Conservation (phyloP, 2,113 vertebrate species). For the Sturnus vulgaris region DNA sequence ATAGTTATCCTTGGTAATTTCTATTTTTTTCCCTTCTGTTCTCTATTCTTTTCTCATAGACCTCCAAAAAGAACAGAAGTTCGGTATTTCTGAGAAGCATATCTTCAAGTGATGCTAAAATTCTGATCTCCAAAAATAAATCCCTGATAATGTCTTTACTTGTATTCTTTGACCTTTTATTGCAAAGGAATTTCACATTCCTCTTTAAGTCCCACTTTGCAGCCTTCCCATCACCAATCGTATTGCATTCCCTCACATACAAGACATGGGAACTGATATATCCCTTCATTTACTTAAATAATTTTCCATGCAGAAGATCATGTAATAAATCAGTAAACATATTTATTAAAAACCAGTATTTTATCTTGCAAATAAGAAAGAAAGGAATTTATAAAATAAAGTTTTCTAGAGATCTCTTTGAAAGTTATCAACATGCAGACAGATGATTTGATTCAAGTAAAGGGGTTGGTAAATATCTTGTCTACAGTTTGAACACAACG, state of each 20-base stretch:
- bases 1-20: not conserved
- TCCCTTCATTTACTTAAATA: not conserved
- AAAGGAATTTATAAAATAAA: not conserved
- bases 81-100: not conserved
- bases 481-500: not conserved
- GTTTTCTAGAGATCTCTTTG: not conserved
- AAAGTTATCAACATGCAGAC: not conserved
- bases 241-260: not conserved
- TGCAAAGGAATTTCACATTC: not conserved
- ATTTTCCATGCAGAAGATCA: not conserved
- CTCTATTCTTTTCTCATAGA: not conserved
- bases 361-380: not conserved
- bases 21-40: not conserved
- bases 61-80: not conserved
- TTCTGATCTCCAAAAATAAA: not conserved
- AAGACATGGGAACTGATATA: not conserved
- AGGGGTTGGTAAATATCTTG: not conserved
- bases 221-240: not conserved
- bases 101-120: not conserved
- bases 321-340: not conserved
- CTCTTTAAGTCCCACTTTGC: not conserved
- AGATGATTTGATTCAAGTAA: not conserved
- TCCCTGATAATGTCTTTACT: not conserved
- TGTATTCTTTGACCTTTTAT: not conserved
- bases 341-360: constrained; percentile 8